These are phyloP conservation scores for Nothobranchius furzeri DNA, from an alignment of 2,113 vertebrate genomes.

Conservation along the genomic window DNA sequence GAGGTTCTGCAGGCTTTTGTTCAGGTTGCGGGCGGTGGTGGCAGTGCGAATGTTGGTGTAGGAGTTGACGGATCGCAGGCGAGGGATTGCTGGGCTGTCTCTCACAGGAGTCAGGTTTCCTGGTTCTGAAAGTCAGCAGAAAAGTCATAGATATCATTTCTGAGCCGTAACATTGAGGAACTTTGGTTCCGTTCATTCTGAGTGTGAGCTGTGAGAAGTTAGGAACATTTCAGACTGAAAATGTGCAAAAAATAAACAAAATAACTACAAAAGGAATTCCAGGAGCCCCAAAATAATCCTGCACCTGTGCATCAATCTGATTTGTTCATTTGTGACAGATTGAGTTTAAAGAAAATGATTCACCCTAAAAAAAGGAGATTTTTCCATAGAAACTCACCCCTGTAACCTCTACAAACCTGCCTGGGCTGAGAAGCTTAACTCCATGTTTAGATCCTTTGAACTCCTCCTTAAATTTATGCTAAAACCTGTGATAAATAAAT, in stretches of 20 bases:
- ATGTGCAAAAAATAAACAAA: too few relatives aligned
- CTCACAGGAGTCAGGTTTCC: slow-evolving; percentile 91
- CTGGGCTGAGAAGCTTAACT: background rate
- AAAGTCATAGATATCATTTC: background rate
- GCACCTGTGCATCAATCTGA: background rate
- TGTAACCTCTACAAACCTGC: background rate
- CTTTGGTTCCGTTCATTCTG: background rate
- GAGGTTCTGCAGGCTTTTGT: slow-evolving; percentile 98
- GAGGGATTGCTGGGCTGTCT: slow-evolving; percentile 89
- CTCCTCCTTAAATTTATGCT: slow-evolving; percentile 3
- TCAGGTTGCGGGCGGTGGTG: slow-evolving; percentile 89
- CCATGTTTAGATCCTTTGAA: slow-evolving; percentile 13
- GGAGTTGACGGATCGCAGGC: slow-evolving; percentile 95
- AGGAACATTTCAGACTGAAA: background rate
- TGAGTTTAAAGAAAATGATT: background rate
- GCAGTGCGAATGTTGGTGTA: slow-evolving; percentile 97
- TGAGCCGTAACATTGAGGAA: background rate
- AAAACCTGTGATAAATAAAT: slow-evolving; percentile 1
- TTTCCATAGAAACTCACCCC: background rate
- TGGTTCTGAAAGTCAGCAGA: slow-evolving; percentile 75
- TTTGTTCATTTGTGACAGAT: background rate
- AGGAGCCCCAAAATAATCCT: background rate
- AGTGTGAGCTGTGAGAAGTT: background rate
- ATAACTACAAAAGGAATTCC: too few relatives aligned
- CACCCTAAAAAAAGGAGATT: fast-evolving